Percentiles rank a stretch among this genome's conserved stretches.
phyloP scores from a whole-genome alignment of 2,113 vertebrate genomes.

The Rutilus rutilus region DNA sequence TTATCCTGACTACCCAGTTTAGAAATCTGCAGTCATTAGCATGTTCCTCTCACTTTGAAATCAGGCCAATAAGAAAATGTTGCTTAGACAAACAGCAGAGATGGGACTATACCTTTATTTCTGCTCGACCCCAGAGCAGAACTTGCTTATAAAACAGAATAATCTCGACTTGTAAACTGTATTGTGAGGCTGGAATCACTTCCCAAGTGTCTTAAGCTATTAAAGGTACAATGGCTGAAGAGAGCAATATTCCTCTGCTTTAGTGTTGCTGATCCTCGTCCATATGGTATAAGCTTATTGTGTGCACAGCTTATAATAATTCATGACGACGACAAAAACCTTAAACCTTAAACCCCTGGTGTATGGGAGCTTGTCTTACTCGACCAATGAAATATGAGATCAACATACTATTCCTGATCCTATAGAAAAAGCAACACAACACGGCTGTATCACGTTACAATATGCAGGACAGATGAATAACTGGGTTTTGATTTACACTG shows the following conservation, averaged over 20 bases:
- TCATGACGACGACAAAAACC: slow-evolving; percentile 62
- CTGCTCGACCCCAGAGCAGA: not conserved
- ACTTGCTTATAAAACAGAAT: not conserved
- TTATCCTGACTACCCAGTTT: slow-evolving; percentile 42
- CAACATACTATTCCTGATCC: slow-evolving; percentile 30
- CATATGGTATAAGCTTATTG: slow-evolving; percentile 58
- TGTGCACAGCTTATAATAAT: slow-evolving; percentile 70
- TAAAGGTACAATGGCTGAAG: not conserved
- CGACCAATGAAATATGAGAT: slow-evolving; percentile 37
- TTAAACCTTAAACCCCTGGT: slow-evolving; percentile 58
- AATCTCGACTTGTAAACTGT: not conserved
- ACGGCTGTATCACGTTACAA: not conserved
- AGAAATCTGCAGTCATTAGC: slow-evolving; percentile 47
- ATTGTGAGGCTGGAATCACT: not conserved
- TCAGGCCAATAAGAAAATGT: slow-evolving; percentile 16
- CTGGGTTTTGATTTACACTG: not conserved
- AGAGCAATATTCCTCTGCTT: not conserved
- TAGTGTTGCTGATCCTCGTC: not conserved
- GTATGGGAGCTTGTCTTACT: slow-evolving; percentile 55
- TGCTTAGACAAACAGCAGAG: not conserved
- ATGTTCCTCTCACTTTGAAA: slow-evolving; percentile 10
- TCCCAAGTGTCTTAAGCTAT: not conserved
- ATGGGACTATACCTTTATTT: not conserved
- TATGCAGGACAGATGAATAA: not conserved
- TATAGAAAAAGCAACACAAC: slow-evolving; percentile 40